Evolutionary conservation across 92 coral and sea anemone species (phyloP).

Genomic region (Phenganax stokvisi): DNA sequence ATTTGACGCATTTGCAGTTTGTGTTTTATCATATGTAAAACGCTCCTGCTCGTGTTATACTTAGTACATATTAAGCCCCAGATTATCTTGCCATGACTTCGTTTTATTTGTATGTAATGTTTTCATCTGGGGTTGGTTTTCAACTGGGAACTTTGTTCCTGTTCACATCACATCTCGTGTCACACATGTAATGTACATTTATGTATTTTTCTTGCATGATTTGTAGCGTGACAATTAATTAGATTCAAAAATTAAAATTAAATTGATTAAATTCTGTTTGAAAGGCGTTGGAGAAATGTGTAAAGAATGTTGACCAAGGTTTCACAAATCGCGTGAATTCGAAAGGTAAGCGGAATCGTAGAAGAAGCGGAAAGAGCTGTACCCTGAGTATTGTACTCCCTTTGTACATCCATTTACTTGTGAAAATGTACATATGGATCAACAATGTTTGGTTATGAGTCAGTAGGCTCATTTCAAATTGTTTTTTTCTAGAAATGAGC

Average conservation of each 20-base stretch:
- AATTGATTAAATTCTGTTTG: not conserved
- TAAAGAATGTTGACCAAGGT: constrained; percentile 61
- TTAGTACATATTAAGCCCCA: too few relatives aligned
- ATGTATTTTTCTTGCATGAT: not conserved
- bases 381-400: not conserved
- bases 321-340: constrained; percentile 55
- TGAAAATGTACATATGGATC: not conserved
- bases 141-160: too few relatives aligned
- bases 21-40: too few relatives aligned
- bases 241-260: not conserved
- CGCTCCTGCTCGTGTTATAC: too few relatives aligned
- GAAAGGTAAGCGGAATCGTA: constrained; percentile 23
- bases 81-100: too few relatives aligned
- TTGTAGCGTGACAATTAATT: not conserved
- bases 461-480: not conserved
- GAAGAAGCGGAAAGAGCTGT: not conserved
- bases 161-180: too few relatives aligned
- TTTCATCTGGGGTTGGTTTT: too few relatives aligned
- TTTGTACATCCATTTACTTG: not conserved
- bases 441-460: not conserved
- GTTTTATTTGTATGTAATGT: too few relatives aligned
- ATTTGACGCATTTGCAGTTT: too few relatives aligned
- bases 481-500: constrained; percentile 58
- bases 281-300: constrained; percentile 73
- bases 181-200: not conserved